These are phyloP conservation scores for Sphenodon punctatus DNA, from an alignment of 2,797 vertebrate genomes.

Conservation along the genomic window DNA sequence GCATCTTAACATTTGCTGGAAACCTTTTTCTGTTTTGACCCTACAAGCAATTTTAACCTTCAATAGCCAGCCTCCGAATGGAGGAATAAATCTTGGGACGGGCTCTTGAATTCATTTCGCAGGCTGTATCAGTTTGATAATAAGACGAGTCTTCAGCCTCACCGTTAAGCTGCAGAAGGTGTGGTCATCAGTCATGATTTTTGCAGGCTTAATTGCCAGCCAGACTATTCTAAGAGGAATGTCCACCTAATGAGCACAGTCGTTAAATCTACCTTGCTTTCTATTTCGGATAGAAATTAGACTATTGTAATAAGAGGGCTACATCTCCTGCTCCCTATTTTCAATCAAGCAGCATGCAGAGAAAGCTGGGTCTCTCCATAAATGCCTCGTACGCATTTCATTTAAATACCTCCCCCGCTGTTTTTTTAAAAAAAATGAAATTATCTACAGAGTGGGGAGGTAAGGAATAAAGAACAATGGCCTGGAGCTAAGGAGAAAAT, in stretches of 20 bases:
- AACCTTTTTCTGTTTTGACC: slow-evolving; percentile 72
- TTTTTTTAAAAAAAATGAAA: slow-evolving; percentile 46
- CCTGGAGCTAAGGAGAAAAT: not conserved
- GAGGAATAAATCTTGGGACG: slow-evolving; percentile 80
- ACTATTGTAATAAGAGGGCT: slow-evolving; percentile 77
- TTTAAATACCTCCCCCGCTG: slow-evolving; percentile 5
- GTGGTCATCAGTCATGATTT: slow-evolving; percentile 80
- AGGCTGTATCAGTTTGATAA: slow-evolving; percentile 77
- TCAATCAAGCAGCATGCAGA: slow-evolving; percentile 58
- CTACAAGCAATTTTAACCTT: slow-evolving; percentile 79
- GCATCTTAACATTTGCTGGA: slow-evolving; percentile 61
- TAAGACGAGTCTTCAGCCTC: slow-evolving; percentile 81
- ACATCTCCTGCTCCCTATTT: slow-evolving; percentile 68
- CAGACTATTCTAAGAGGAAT: slow-evolving; percentile 80
- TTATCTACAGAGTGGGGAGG: not conserved
- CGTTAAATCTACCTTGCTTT: slow-evolving; percentile 80
- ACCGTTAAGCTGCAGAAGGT: slow-evolving; percentile 80
- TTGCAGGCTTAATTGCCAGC: slow-evolving; percentile 79
- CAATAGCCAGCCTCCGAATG: slow-evolving; percentile 77
- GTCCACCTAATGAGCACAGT: slow-evolving; percentile 79
- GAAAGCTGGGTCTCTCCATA: slow-evolving; percentile 32
- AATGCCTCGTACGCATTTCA: slow-evolving; percentile 1
- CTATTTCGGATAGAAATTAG: slow-evolving; percentile 75
- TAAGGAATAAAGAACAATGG: accelerated
- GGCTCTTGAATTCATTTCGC: slow-evolving; percentile 79